A percentile compares a stretch with the other conserved stretches of the same genome.
phyloP scores from a whole-genome alignment of 2,888 invertebrate genomes.

The Drosophila algonquin region DNA sequence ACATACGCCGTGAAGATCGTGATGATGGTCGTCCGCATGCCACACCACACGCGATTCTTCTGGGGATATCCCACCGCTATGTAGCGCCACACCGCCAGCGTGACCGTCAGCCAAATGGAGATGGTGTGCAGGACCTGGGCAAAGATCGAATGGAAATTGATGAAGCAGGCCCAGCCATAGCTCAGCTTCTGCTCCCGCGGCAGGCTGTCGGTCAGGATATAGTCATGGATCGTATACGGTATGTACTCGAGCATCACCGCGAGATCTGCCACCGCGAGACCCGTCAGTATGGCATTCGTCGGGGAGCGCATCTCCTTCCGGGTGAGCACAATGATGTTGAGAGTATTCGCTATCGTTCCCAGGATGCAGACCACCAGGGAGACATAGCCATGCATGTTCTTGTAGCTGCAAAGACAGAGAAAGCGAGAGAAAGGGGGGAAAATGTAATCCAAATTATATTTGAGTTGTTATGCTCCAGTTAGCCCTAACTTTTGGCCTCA shows the following conservation, averaged over 20 bases:
- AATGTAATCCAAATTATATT: conserved; percentile 21
- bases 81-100: conserved; percentile 96
- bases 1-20: conserved; percentile 92
- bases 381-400: conserved; percentile 92
- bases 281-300: conserved; percentile 95
- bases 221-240: conserved; percentile 93
- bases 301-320: conserved; percentile 95
- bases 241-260: conserved; percentile 98
- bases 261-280: conserved; percentile 95
- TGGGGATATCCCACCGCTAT: conserved; percentile 93
- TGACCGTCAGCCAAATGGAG: conserved; percentile 96
- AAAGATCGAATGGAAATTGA: conserved; percentile 95
- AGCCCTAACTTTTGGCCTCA: conserved; percentile 17
- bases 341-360: conserved; percentile 94
- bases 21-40: conserved; percentile 89
- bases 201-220: conserved; percentile 86
- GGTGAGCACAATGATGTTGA: conserved; percentile 95
- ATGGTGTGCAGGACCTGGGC: conserved; percentile 95
- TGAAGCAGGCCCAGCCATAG: conserved; percentile 92
- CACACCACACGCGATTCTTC: conserved; percentile 92
- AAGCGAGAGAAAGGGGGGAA: neutral
- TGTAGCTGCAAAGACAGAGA: conserved; percentile 85
- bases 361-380: conserved; percentile 94
- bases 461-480: conserved; percentile 39
- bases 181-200: conserved; percentile 85